phyloP scores from a whole-genome alignment of 2,113 vertebrate species.

The Eurypyga helias region DNA sequence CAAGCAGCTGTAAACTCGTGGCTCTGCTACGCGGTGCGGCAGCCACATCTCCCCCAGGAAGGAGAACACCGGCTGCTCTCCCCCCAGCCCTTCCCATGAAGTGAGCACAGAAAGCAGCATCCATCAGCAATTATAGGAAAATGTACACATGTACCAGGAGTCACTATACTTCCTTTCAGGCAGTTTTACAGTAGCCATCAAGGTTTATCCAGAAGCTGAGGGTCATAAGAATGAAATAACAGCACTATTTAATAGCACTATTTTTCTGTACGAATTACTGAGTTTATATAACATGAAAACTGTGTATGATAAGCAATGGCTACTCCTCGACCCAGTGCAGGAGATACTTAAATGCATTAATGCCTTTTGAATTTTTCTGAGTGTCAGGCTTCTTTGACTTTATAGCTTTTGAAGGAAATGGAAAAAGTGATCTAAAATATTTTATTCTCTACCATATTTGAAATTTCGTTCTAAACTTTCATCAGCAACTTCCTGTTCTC shows the following conservation, averaged over 20 bases:
- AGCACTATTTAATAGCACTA: background rate
- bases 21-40: rapidly evolving
- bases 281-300: background rate
- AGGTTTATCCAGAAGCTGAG: constrained; percentile 50
- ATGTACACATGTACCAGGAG: background rate
- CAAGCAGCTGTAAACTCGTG: background rate
- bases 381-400: constrained; percentile 46
- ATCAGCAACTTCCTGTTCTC: constrained; percentile 29
- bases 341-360: background rate
- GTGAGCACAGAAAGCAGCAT: background rate
- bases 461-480: constrained; percentile 62
- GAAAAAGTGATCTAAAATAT: constrained; percentile 41
- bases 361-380: constrained; percentile 7
- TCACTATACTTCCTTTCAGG: background rate
- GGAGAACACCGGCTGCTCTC: background rate
- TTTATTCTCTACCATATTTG: background rate
- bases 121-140: background rate
- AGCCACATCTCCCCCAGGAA: rapidly evolving
- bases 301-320: background rate
- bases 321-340: background rate
- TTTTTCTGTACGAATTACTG: constrained; percentile 19
- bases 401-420: constrained; percentile 49
- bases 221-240: constrained; percentile 62
- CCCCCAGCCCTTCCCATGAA: background rate
- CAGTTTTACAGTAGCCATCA: constrained; percentile 34